Base-by-base conservation (phyloP, 1,140 invertebrate genomes). In the Berghia stephanieae region DNA sequence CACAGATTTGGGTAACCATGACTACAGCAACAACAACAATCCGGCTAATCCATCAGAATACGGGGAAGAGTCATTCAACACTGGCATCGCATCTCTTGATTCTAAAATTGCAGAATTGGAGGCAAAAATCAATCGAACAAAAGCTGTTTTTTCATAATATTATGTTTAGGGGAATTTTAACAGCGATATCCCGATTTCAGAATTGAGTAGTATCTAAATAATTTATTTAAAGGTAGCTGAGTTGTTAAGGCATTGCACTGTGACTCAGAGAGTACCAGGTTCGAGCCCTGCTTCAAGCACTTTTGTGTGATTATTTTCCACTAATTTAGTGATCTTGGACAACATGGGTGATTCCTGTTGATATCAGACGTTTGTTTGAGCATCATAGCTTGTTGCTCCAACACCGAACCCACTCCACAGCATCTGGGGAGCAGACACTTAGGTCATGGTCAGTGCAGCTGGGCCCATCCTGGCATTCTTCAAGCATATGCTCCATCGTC, bases 91-190 rank as follows among this genome's bases (percentile, higher is more conserved):
- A 18, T 80, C 79, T 8, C 72, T 87, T 31, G 86, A 87, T 77
- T 82, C 81, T 13, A 86, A 86, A 72, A 87, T 87, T 46, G 74
- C 84, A 10, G 81, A 82, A 42, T 46, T 85, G 4, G 83, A 85
- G 43, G 52, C 24, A 49, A 76, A 76, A 76, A 76, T 76, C 24
- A 38, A 76, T 38, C 44, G 63, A 46, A 68, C 74, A 44, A 76
- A 76, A 24, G 74, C 74, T 43, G 55, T 68, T 21, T 76, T 68
- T 76, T 67, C 63, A 8, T 67, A 49, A 49, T 10, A 49, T 49
- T 10, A 10, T 13, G 10, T 49, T 49, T 10, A 49, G 10, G 10
- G 10, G 46, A 10, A 49, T 13, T 13, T 49, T 13, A n/a, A 13
- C 21, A 31, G 55, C n/a, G 34, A 60, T 60, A 4, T 60, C 34